Evolutionary conservation across 2,797 vertebrate species (phyloP).

Genomic region (Acrossocheilus fasciatus): DNA sequence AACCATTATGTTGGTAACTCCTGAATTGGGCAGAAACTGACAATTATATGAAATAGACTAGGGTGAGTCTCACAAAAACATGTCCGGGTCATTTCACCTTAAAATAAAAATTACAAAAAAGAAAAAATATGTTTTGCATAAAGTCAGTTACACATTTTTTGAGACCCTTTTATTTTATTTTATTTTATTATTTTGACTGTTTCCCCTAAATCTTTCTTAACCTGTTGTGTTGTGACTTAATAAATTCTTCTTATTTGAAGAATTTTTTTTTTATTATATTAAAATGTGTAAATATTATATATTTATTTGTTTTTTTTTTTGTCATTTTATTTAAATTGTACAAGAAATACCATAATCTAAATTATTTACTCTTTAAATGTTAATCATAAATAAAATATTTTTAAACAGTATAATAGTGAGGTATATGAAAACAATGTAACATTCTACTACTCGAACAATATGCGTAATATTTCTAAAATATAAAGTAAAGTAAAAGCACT

Average conservation of each 20-base stretch:
- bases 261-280: too few species aligned
- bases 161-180: background rate
- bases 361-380: background rate
- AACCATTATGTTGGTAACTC: constrained; percentile 2
- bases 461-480: background rate
- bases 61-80: background rate
- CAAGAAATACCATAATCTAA: background rate
- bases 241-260: background rate
- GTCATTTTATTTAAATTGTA: background rate
- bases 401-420: background rate
- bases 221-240: background rate
- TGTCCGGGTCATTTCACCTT: background rate
- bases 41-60: background rate
- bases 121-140: background rate
- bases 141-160: background rate
- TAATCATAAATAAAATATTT: background rate
- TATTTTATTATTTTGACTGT: background rate
- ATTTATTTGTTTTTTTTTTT: background rate
- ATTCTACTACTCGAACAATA: background rate
- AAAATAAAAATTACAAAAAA: too few species aligned
- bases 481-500: background rate
- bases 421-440: background rate
- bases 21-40: background rate
- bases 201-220: background rate
- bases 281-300: background rate